Evolutionary conservation across 2,113 vertebrate species (phyloP).

Genomic region (Melanerpes formicivorus): DNA sequence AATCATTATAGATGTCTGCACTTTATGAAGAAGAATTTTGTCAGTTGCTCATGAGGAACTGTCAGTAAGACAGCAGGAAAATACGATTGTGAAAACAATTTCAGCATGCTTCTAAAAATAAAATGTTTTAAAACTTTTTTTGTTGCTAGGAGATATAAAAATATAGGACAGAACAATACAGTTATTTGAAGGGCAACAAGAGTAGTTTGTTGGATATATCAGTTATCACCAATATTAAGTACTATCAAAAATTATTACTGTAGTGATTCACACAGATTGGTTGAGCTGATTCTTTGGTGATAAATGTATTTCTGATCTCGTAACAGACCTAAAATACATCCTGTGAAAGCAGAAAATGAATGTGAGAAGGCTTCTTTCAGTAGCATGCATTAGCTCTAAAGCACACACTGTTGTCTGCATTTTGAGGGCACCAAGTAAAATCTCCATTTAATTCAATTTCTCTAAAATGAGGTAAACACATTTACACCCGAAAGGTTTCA

Average conservation of each 20-base stretch:
- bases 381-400: not conserved
- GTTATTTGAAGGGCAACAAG: constrained; percentile 3
- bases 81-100: not conserved
- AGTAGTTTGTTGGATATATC: not conserved
- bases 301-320: not conserved
- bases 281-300: not conserved
- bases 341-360: not conserved
- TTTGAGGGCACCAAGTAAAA: not conserved
- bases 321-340: not conserved
- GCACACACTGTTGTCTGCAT: not conserved
- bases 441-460: not conserved
- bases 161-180: constrained; percentile 15
- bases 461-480: not conserved
- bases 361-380: not conserved
- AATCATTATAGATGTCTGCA: not conserved
- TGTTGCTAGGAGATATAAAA: constrained; percentile 4
- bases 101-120: constrained; percentile 33
- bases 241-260: not conserved
- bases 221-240: not conserved
- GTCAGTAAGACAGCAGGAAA: not conserved
- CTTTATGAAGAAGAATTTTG: not conserved
- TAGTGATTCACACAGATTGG: not conserved
- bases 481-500: not conserved
- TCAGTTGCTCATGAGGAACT: not conserved
- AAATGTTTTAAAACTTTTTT: not conserved